These are phyloP conservation scores for Cheracebus regulus DNA, from an alignment of 2,797 vertebrate species.

Conservation along the genomic window DNA sequence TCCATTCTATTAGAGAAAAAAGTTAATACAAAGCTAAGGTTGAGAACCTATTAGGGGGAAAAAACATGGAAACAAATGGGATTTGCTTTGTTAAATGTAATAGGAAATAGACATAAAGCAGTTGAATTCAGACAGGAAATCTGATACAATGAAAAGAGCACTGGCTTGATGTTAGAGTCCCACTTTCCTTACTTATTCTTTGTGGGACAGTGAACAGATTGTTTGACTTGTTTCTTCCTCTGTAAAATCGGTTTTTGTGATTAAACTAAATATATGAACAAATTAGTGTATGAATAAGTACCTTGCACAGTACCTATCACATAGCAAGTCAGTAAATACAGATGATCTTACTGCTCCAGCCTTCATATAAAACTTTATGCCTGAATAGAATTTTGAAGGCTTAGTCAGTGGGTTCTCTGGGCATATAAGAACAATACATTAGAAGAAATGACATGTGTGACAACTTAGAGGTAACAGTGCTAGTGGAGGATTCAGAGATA, in stretches of 20 bases:
- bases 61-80: neutral
- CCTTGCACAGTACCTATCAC: neutral
- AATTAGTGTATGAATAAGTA: neutral
- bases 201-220: neutral
- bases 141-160: neutral
- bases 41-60: neutral
- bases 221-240: neutral
- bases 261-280: neutral
- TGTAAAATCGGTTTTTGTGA: neutral
- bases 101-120: neutral
- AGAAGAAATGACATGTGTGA: neutral
- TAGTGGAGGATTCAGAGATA: neutral
- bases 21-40: neutral
- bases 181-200: neutral
- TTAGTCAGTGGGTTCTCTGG: neutral
- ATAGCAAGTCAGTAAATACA: slow-evolving; percentile 16
- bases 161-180: neutral
- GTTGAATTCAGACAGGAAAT: neutral
- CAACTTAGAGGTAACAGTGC: neutral
- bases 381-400: slow-evolving; percentile 1
- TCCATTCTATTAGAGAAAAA: neutral
- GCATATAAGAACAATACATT: neutral
- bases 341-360: neutral
- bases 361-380: neutral
- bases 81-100: neutral